These are phyloP conservation scores for Lordiphosa clarofinis DNA, from an alignment of 1,140 invertebrate species.

Conservation along the genomic window DNA sequence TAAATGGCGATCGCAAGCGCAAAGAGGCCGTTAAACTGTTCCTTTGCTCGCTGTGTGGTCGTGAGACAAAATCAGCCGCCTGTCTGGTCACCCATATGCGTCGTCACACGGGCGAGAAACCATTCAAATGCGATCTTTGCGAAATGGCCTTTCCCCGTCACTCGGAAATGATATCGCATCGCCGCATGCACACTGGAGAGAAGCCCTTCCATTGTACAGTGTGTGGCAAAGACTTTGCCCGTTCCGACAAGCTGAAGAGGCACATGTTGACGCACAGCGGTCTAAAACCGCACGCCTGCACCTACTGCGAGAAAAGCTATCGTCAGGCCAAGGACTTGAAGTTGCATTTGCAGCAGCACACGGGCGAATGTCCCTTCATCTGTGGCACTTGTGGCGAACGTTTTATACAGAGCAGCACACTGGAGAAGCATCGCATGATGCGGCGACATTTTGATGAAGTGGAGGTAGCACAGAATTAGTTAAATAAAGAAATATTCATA, in stretches of 20 bases:
- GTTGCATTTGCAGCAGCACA: slow-evolving; percentile 61
- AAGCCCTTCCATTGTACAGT: slow-evolving; percentile 66
- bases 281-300: slow-evolving; percentile 63
- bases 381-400: slow-evolving; percentile 64
- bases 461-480: slow-evolving; percentile 24
- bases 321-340: slow-evolving; percentile 64
- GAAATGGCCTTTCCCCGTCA: slow-evolving; percentile 65
- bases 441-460: slow-evolving; percentile 64
- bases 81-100: slow-evolving; percentile 83
- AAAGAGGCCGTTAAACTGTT: slow-evolving; percentile 64
- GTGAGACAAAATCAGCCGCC: slow-evolving; percentile 81
- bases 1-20: slow-evolving; percentile 66
- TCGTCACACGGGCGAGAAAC: slow-evolving; percentile 68
- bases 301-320: slow-evolving; percentile 65
- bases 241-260: slow-evolving; percentile 60
- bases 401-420: slow-evolving; percentile 58
- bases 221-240: slow-evolving; percentile 64
- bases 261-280: slow-evolving; percentile 68
- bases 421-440: slow-evolving; percentile 66
- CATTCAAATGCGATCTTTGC: slow-evolving; percentile 68
- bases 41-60: slow-evolving; percentile 82
- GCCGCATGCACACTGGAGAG: slow-evolving; percentile 60
- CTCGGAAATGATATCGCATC: slow-evolving; percentile 58
- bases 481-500: slow-evolving; percentile 1
- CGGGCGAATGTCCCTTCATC: slow-evolving; percentile 56